Conservation (phyloP, 2,797 vertebrate genomes). For the Mycteria americana region DNA sequence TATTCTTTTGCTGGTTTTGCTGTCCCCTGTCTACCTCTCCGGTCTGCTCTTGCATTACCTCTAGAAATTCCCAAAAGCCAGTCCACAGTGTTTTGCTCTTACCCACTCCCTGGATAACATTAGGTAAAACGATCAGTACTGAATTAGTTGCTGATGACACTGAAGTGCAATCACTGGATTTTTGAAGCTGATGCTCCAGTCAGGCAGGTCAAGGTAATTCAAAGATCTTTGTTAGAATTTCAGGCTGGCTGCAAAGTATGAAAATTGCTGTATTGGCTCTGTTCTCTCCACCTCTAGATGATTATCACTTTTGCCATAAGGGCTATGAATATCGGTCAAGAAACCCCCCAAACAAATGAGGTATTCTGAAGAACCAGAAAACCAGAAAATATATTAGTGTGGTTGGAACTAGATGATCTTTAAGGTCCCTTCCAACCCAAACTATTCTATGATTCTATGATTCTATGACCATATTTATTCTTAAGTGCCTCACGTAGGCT, state of each 20-base stretch:
- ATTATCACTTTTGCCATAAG: not conserved
- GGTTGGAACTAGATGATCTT: not conserved
- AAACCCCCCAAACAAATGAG: not conserved
- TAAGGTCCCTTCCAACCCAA: not conserved
- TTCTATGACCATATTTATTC: not conserved
- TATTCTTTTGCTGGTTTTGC: not conserved
- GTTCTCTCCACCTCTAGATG: not conserved
- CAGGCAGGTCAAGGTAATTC: conserved; percentile 1
- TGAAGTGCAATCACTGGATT: not conserved
- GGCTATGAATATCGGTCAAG: not conserved
- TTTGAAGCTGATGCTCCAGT: not conserved
- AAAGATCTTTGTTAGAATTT: not conserved
- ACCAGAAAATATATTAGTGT: not conserved
- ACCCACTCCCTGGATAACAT: not conserved
- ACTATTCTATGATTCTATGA: not conserved
- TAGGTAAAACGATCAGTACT: not conserved
- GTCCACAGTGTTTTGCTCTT: not conserved
- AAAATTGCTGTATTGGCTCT: not conserved
- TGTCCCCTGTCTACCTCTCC: not conserved
- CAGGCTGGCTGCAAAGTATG: not conserved
- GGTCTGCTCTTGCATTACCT: not conserved
- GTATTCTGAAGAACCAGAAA: not conserved
- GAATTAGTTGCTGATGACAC: conserved; percentile 3
- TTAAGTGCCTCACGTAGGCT: not conserved
- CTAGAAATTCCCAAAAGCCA: not conserved